Percentiles rank a stretch among this genome's conserved stretches.
Conservation (phyloP, 35 echinoderm and acorn worm genomes). For the Patiria miniata region DNA sequence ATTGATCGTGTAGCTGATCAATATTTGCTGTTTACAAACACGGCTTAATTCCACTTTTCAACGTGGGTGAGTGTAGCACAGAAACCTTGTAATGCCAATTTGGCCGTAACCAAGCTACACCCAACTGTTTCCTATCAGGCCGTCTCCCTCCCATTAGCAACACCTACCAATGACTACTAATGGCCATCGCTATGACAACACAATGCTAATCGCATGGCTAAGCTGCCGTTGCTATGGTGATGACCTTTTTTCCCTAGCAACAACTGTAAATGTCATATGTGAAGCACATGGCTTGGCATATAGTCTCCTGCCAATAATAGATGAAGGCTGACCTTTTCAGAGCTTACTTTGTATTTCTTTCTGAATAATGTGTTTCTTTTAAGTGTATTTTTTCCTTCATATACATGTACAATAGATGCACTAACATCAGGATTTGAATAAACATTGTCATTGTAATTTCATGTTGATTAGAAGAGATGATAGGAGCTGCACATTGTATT, state of each 20-base stretch:
- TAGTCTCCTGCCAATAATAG: background rate
- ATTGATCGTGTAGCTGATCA: too few species aligned
- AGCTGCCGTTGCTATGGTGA: background rate
- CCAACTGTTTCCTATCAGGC: background rate
- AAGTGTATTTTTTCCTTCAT: too few species aligned
- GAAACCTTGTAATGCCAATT: constrained; percentile 2
- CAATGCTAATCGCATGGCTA: background rate
- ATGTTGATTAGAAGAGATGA: too few species aligned
- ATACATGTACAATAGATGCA: too few species aligned
- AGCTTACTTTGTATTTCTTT: background rate
- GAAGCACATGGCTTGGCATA: background rate
- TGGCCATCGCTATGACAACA: background rate
- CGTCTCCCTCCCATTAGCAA: background rate
- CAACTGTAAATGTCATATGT: constrained; percentile 9
- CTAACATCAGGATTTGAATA: too few species aligned
- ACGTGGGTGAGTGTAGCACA: background rate
- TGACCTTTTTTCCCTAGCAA: background rate
- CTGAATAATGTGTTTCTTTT: background rate
- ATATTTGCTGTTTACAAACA: too few species aligned
- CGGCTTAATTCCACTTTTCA: too few species aligned
- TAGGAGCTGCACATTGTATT: too few species aligned
- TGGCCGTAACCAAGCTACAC: background rate
- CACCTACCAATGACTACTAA: background rate
- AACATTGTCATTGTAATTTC: too few species aligned
- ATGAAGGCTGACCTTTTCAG: background rate